Evolutionary conservation across 2,113 vertebrate genomes (phyloP).

Genomic region (Mugil cephalus): DNA sequence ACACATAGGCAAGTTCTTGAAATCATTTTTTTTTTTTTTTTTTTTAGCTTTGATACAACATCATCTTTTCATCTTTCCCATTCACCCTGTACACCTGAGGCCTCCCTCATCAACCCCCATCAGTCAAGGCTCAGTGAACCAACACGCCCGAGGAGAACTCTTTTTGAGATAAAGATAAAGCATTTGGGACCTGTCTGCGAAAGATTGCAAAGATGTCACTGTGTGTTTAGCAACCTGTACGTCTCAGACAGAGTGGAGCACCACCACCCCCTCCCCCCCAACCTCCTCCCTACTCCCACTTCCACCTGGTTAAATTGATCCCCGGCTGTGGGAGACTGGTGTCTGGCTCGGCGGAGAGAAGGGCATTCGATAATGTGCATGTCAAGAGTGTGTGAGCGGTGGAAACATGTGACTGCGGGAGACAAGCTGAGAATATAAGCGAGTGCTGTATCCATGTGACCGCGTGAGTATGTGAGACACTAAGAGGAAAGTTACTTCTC

Average conservation of each 20-base stretch:
- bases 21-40: no score
- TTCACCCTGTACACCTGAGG: constrained; percentile 23
- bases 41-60: not conserved
- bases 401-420: constrained; percentile 8
- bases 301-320: constrained; percentile 45
- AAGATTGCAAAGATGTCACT: constrained; percentile 33
- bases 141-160: constrained; percentile 41
- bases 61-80: constrained; percentile 16
- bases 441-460: not conserved
- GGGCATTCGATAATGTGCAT: constrained; percentile 4
- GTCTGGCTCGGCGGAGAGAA: not conserved
- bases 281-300: constrained; percentile 2
- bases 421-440: not conserved
- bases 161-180: constrained; percentile 43
- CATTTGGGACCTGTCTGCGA: constrained; percentile 36
- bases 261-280: not conserved
- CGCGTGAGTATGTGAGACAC: not conserved
- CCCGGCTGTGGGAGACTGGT: constrained; percentile 13
- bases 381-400: not conserved
- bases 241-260: constrained; percentile 23
- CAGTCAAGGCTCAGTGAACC: constrained; percentile 46
- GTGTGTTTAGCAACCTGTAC: constrained; percentile 30
- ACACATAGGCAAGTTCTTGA: not conserved
- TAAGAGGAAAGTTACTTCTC: not conserved
- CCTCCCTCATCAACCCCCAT: constrained; percentile 28